Conservation (phyloP, 2,888 invertebrate species). For the Chrysolina americana region DNA sequence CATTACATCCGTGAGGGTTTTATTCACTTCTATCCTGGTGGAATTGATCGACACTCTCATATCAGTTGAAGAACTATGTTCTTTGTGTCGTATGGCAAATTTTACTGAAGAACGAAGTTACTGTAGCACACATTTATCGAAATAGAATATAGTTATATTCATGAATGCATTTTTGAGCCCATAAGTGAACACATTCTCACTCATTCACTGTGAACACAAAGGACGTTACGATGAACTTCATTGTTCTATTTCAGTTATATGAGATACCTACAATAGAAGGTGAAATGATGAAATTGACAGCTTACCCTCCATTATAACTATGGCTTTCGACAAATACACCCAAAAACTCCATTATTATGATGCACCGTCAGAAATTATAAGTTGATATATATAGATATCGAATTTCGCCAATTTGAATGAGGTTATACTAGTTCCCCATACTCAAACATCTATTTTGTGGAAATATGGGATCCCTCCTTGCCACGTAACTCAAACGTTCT, state of each 20-base stretch:
- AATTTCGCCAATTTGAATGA: neutral
- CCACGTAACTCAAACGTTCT: slow-evolving; percentile 43
- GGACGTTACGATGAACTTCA: no score
- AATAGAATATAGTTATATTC: no score
- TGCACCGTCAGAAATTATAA: neutral
- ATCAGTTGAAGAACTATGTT: neutral
- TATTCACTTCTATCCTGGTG: neutral
- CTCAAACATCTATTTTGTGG: slow-evolving; percentile 20
- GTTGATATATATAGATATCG: slow-evolving; percentile 1
- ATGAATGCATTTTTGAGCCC: no score
- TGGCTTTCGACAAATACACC: no score
- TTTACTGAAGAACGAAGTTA: neutral
- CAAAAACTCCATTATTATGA: no score
- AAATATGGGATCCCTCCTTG: slow-evolving; percentile 33
- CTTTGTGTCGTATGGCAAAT: neutral
- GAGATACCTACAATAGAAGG: no score
- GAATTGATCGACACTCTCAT: neutral
- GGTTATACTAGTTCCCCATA: neutral
- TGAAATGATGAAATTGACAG: no score
- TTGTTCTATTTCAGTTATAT: no score
- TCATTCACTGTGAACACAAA: no score
- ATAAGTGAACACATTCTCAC: no score
- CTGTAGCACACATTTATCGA: neutral
- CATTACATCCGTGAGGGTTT: neutral
- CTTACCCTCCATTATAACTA: no score